These are phyloP conservation scores for Lipotes vexillifer DNA, from an alignment of 2,113 vertebrate species.

Conservation along the genomic window DNA sequence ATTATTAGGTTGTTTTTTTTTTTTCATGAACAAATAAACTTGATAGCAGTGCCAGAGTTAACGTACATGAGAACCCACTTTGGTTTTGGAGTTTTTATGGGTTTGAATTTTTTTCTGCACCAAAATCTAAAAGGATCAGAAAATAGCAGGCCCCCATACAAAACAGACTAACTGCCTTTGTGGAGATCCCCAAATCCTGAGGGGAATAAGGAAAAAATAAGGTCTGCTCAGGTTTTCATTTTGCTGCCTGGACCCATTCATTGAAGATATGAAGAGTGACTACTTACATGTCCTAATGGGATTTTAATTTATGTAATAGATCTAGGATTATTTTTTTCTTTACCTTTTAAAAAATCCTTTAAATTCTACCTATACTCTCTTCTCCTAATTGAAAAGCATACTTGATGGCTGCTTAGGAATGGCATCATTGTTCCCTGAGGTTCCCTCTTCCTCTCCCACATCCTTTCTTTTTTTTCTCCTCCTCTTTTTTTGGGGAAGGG, in stretches of 20 bases:
- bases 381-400: neutral
- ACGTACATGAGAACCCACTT: neutral
- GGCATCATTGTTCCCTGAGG: neutral
- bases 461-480: neutral
- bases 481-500: neutral
- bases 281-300: conserved; percentile 31
- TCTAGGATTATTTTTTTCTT: neutral
- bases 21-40: neutral
- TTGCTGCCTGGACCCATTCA: conserved; percentile 44
- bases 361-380: neutral
- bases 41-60: neutral
- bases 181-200: neutral
- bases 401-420: neutral
- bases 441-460: neutral
- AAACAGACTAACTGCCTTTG: neutral
- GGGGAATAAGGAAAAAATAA: neutral
- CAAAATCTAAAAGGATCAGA: neutral
- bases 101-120: neutral
- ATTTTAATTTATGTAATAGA: conserved; percentile 55
- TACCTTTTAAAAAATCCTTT: neutral
- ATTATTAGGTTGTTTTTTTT: neutral
- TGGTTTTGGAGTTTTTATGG: neutral
- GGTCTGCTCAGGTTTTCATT: conserved; percentile 17
- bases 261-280: conserved; percentile 33
- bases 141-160: neutral